Evolutionary conservation across 2,797 vertebrate genomes (phyloP), one percentile per base, ranked within the genome.

Genomic region (Morus bassanus): DNA sequence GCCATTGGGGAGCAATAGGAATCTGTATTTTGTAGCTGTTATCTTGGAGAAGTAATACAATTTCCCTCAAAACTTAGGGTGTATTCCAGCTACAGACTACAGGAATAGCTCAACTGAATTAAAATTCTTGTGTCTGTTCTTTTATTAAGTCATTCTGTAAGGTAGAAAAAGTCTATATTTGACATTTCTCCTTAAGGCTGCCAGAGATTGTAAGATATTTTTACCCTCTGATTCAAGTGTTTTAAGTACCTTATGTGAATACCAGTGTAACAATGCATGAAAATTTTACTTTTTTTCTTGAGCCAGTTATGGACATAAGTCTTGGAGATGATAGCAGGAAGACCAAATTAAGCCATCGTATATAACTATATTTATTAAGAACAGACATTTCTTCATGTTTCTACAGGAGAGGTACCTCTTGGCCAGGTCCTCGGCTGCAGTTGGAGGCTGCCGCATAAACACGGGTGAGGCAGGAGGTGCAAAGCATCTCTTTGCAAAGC

Each of bases 1-100:
- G 68, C 57, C 75, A 73, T 72, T 45, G 35, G 59, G 93, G 93
- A 96, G 81, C 56, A 91, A 93, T 87, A 95, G 5, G 77, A 93
- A 81, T 79, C 51, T 76, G 27, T 60, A 54, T 85, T 93, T 87
- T 89, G n/a, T 67, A 70, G 35, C 72, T 63, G 68, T 46, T 70
- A 11, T 65, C 85, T 88, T 77, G 78, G 64, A 91, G 72, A 70
- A 89, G 87, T 31, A 70, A 54, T 31, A 56, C 24, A 48, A 30
- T 91, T 89, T 92, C 31, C 33, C 56, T 88, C 63, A 45, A 88
- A 91, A 85, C 27, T 50, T 37, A 25, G 10, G 25, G 30, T 85
- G 27, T 41, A 35, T 78, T 95, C 54, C 61, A 87, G 51, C 11
- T 17, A 53, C 18, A 56, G 15, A 39, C 22, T 59, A 43, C 17